phyloP scores from a whole-genome alignment of 64 coral and sea anemone species.

The Stichodactyla mertensii region DNA sequence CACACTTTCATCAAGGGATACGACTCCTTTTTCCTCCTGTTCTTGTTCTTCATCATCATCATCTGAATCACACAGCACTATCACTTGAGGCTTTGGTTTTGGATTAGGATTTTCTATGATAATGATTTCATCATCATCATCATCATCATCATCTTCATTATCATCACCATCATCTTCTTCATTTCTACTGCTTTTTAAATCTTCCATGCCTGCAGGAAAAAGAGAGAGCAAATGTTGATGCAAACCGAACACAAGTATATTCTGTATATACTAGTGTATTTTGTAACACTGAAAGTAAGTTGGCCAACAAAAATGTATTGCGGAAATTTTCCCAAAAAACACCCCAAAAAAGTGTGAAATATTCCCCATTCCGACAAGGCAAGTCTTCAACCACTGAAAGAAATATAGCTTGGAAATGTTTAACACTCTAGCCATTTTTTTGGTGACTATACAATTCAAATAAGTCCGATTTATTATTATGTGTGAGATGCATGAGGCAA shows the following conservation, averaged over 20 bases:
- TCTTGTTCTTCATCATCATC: background rate
- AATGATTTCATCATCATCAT: slow-evolving; percentile 9
- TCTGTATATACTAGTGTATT: too few relatives aligned
- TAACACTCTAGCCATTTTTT: too few relatives aligned
- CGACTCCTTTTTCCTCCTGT: background rate
- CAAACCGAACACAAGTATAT: background rate
- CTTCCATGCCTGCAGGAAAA: background rate
- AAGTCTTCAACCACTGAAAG: too few relatives aligned
- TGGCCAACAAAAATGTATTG: background rate
- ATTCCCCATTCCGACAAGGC: background rate
- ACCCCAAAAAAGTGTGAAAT: background rate
- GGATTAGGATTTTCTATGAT: slow-evolving; percentile 11
- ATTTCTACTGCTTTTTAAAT: background rate
- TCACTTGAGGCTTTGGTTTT: background rate
- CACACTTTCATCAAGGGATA: background rate
- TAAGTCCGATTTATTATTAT: too few relatives aligned
- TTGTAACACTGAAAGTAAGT: background rate
- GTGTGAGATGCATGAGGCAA: too few relatives aligned
- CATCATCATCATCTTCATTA: background rate
- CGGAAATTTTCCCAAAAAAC: background rate
- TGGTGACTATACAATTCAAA: too few relatives aligned
- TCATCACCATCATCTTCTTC: background rate
- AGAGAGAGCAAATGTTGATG: background rate
- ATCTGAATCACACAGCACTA: background rate
- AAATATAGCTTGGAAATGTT: too few relatives aligned